Base-by-base conservation (phyloP, 2,888 invertebrate species). In the Meta bourneti region DNA sequence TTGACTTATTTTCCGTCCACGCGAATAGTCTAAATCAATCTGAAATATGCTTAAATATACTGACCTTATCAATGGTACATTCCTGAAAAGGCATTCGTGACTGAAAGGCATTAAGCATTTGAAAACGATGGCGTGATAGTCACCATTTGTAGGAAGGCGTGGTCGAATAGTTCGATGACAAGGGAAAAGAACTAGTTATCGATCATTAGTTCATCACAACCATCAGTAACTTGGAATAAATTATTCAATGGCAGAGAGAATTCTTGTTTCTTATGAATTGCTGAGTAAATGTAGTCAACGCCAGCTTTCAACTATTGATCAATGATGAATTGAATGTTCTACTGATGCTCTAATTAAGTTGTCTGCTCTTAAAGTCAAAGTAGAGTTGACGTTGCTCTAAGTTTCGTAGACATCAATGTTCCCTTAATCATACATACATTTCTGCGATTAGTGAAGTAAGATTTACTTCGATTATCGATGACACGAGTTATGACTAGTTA, bases 201-300 rank as follows among this genome's bases (percentile, higher is more conserved):
- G 79, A 61, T 79, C 79, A 61, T 61, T n/a, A 54, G 61, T 34
- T 77, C 51, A 51, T 77, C 54, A 54, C 20, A 54, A 61, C 9
- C 79, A 79, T 54, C 79, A 79, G 34, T 34, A 61, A 1, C 54
- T 9, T 16, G 54, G 34, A 61, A 61, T 79, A 20, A 19, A 61
- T 79, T 54, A 79, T 54, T 61, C 61, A 61, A 16, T 61, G 34
- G 61, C 61, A 9, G 61, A 13, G 61, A 61, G 5, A 11, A 13
- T 11, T 61, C 61, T 61, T 61, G 11, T 61, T 61, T 61, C 61
- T 61, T 61, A 16, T 11, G 61, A 61, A 61, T 61, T 16, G 61
- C 61, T 9, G 61, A 61, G 61, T 61, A 16, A 61, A 61, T 61
- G 9, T 16, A 61, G 61, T 61, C 61, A 61, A 16, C 61, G 61